These are phyloP conservation scores for Chiroxiphia lanceolata DNA, from an alignment of 2,797 vertebrate species.

Conservation along the genomic window DNA sequence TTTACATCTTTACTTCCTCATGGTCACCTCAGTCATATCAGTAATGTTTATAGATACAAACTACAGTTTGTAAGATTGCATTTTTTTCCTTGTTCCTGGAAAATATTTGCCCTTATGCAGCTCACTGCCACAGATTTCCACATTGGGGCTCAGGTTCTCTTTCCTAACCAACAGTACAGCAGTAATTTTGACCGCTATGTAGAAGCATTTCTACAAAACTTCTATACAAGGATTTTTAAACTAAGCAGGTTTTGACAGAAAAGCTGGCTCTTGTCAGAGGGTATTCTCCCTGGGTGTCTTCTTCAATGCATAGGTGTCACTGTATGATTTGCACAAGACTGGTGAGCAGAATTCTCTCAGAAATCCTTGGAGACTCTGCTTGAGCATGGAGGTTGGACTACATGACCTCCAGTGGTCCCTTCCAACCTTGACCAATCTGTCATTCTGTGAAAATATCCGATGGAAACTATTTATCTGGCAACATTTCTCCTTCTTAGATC, in stretches of 20 bases:
- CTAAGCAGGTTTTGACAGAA: not conserved
- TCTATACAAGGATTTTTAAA: not conserved
- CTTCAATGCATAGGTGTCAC: not conserved
- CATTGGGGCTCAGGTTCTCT: not conserved
- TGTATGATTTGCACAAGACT: not conserved
- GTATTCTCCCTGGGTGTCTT: not conserved
- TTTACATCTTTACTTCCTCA: not conserved
- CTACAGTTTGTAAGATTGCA: not conserved
- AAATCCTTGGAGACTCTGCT: not conserved
- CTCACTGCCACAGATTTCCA: not conserved
- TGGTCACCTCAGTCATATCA: not conserved
- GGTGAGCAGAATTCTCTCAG: not conserved
- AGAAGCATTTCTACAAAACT: not conserved
- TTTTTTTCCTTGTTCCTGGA: not conserved
- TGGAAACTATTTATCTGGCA: not conserved
- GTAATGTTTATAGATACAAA: not conserved
- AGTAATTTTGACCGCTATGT: not conserved
- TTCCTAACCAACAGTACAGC: not conserved
- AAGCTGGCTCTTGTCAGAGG: not conserved
- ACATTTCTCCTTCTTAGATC: not conserved
- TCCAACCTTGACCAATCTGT: not conserved
- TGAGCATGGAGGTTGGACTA: not conserved
- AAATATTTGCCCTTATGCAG: not conserved
- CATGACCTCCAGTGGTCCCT: not conserved
- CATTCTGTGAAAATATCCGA: not conserved